Percentiles rank a stretch among this genome's conserved stretches.
Conservation (phyloP, 2,888 invertebrate genomes). For the Cancer borealis region DNA sequence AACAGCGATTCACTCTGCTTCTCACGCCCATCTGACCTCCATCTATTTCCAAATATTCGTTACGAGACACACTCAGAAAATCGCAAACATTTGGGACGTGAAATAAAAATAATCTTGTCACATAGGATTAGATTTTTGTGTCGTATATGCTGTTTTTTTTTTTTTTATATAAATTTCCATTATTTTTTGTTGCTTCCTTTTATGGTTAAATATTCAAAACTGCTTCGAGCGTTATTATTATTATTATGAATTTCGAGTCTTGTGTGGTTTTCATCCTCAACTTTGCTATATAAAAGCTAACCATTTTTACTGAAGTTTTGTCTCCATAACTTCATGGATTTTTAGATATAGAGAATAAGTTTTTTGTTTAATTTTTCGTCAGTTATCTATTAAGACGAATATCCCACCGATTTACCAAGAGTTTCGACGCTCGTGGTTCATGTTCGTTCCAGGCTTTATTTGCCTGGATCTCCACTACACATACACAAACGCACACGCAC, state of each 20-base stretch:
- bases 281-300: background rate
- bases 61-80: background rate
- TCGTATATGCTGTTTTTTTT: background rate
- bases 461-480: background rate
- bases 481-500: too few relatives aligned
- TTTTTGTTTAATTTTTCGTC: background rate
- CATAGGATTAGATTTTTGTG: background rate
- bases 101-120: background rate
- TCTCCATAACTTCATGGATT: background rate
- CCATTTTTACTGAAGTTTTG: too few relatives aligned
- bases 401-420: conserved; percentile 1
- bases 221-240: background rate
- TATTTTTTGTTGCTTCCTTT: background rate
- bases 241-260: background rate
- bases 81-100: background rate
- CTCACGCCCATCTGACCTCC: conserved; percentile 7
- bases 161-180: background rate
- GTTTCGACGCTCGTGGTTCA: background rate
- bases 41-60: background rate
- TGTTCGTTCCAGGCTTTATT: background rate
- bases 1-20: background rate
- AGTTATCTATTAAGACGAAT: background rate
- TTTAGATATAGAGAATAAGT: background rate
- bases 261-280: background rate
- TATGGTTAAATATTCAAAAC: background rate